Base-by-base conservation (phyloP, 2,888 invertebrate genomes). In the Drosophila stalkeri region DNA sequence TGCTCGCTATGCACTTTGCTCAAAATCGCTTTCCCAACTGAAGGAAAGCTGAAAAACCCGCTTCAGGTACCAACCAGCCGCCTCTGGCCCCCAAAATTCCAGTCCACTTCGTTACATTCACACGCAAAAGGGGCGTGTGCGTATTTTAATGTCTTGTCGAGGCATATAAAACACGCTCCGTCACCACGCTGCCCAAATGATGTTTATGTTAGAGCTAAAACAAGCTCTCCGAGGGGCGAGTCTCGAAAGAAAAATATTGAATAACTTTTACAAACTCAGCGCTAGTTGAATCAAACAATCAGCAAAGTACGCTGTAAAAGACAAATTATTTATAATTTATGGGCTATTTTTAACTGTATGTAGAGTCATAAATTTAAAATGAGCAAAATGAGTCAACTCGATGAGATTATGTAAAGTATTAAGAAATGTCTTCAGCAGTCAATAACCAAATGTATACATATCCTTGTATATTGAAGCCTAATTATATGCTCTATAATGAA, bases 91-190 rank as follows among this genome's bases (percentile, higher is more conserved):
- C 52, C 43, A 49, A 60, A 57, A 69, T 33, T 51, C 33, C 51
- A 12, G 6, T 16, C 20, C 72, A 71, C 43, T 55, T 41, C 63
- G 59, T 56, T 62, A 37, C 49, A 46, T 27, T 41, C 55, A 27
- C 57, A 64, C 57, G 63, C 46, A 65, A 64, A 76, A 54, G 71
- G 81, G 82, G 76, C 73, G 80, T 75, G 72, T 77, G 62, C 75
- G 65, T 49, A 59, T 77, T 82, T 85, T 82, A 84, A 80, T 89
- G 78, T 65, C 77, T 83, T 88, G 83, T 81, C 77, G 77, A 75
- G 86, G 85, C 79, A 83, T 83, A 85, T 85, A 88, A 88, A 85
- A 82, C 81, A 75, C 64, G 75, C 79, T 88, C 79, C 52, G 75
- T 81, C 84, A 72, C 63, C 64, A 63, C 75, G 68, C 46, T 63